These are phyloP conservation scores for Neodiprion lecontei DNA, from an alignment of 1,140 invertebrate species.

Conservation along the genomic window DNA sequence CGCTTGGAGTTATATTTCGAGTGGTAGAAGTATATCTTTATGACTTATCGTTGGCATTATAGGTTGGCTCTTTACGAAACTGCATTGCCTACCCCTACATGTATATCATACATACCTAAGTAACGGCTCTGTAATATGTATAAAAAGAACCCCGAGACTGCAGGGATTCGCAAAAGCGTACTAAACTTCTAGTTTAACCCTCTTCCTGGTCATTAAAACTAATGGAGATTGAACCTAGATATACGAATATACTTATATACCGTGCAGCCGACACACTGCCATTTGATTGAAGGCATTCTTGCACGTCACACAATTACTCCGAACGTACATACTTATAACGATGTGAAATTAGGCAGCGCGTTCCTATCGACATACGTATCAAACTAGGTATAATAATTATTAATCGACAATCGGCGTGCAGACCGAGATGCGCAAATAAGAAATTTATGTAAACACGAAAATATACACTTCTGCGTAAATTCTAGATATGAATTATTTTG, in stretches of 20 bases:
- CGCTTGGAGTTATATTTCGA: neutral
- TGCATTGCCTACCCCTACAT: neutral
- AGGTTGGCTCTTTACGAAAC: neutral
- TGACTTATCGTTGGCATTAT: neutral
- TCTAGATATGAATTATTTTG: too few species aligned
- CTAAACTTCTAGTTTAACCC: neutral
- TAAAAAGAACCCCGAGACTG: neutral
- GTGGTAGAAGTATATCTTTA: neutral
- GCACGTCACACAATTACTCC: neutral
- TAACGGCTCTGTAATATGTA: neutral
- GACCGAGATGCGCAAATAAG: too few species aligned
- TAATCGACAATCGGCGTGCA: too few species aligned
- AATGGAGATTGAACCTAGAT: neutral
- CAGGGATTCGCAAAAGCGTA: constrained; percentile 4
- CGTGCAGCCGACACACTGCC: neutral
- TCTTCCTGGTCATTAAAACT: constrained; percentile 1
- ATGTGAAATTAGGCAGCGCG: too few species aligned
- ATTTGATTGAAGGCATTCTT: constrained; percentile 4
- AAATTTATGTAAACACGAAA: too few species aligned
- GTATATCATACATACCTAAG: neutral
- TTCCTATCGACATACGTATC: too few species aligned
- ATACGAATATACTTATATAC: neutral
- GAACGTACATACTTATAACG: too few species aligned
- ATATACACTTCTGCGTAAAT: too few species aligned
- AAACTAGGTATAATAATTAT: too few species aligned